Evolutionary conservation across 1,140 invertebrate species (phyloP).

Genomic region (Teleopsis dalmanni): DNA sequence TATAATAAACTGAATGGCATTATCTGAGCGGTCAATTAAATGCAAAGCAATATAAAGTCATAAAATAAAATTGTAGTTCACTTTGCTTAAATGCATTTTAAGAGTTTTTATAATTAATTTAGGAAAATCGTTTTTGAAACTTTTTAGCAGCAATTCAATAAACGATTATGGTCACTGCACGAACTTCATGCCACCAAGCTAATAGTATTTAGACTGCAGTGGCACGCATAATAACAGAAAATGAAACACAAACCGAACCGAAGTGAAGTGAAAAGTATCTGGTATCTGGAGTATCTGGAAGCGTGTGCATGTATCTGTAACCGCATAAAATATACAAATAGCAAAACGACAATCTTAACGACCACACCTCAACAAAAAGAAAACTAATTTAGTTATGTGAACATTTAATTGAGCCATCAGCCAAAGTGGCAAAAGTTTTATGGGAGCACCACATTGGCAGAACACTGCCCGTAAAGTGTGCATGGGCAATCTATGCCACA

Average conservation of each 20-base stretch:
- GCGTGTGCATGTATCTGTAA: neutral
- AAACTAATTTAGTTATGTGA: slow-evolving; percentile 11
- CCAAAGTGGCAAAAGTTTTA: slow-evolving; percentile 8
- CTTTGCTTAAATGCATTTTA: too few species aligned
- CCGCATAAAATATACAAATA: neutral
- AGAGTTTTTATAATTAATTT: slow-evolving; percentile 2
- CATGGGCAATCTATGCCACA: too few species aligned
- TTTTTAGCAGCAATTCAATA: slow-evolving; percentile 5
- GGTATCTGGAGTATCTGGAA: neutral
- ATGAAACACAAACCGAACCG: neutral
- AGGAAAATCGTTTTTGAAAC: neutral
- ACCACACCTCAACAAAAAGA: too few species aligned
- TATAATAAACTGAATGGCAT: too few species aligned
- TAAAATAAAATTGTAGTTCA: too few species aligned
- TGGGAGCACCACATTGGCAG: too few species aligned
- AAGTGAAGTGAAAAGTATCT: neutral
- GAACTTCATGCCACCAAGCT: too few species aligned
- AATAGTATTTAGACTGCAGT: too few species aligned
- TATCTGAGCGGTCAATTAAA: too few species aligned
- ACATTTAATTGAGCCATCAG: slow-evolving; percentile 11
- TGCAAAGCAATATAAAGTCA: too few species aligned
- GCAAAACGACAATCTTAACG: slow-evolving; percentile 7
- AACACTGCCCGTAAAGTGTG: too few species aligned
- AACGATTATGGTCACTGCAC: slow-evolving; percentile 1
- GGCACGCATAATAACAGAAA: too few species aligned